Base-by-base conservation (phyloP, 2,113 vertebrate genomes). In the Ranitomeya variabilis region DNA sequence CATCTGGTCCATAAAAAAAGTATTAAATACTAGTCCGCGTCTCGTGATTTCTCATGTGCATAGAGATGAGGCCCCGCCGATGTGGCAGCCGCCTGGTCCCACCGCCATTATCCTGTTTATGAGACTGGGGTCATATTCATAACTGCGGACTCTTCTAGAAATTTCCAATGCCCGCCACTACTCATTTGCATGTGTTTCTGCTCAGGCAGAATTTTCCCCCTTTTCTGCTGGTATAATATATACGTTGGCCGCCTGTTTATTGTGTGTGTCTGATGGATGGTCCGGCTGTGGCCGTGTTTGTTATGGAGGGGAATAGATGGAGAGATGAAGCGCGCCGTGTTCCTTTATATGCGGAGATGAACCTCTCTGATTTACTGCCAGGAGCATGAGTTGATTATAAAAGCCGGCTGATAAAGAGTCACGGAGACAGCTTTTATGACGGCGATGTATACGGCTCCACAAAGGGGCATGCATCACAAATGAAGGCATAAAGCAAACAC, bases 1-100 rank as follows among this genome's bases (percentile, higher is more conserved):
- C 26, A 83, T 83, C 59, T 66, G 80, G 31, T 14, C 60, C 10
- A 66, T 64, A 83, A 64, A 37, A 31, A 82, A 82, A 83, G 66
- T 51, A 45, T 45, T 9, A 64, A 66, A 66, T 83, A 60, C 18
- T 83, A 60, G n/a, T n/a, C 60, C 19, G 21, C 59, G 21, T 64
- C 59, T 45, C 51, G 80, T 51, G 26, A 83, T 83, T 66, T 37
- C 37, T 83, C 66, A 83, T 66, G 80, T 83, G 80, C 80, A 83
- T 83, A 64, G 60, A 83, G 18, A 45, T 66, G 26, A 83, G 80
- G 31, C 31, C 26, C 26, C 26, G 23, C 11, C n/a, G 16, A 16
- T 51, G 60, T 11, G 60, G 80, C 60, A 37, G 80, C 60, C 3
- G 80, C 80, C 59, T 82, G 2, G 31, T 62, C 45, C 80, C 21